phyloP scores from a whole-genome alignment of 2,113 vertebrate genomes.

The Bungarus multicinctus region DNA sequence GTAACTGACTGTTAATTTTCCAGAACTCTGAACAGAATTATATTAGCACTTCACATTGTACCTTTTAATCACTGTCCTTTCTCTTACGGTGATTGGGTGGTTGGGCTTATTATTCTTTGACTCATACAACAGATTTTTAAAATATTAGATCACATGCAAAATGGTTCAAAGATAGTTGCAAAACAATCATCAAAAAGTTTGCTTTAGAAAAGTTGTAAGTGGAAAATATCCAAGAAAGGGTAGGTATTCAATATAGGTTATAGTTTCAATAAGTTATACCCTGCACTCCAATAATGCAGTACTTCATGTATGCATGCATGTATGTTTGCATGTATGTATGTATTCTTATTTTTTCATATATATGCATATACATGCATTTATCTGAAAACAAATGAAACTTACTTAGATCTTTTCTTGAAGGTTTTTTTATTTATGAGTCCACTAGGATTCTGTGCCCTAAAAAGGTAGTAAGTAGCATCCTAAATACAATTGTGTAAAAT shows the following conservation, averaged over 20 bases:
- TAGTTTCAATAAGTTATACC: neutral
- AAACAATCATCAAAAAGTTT: neutral
- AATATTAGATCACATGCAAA: neutral
- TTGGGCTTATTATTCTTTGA: neutral
- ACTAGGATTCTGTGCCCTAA: neutral
- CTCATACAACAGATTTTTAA: neutral
- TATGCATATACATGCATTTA: neutral
- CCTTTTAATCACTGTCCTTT: neutral
- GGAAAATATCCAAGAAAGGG: neutral
- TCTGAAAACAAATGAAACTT: neutral
- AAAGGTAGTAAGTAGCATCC: neutral
- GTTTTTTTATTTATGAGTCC: neutral
- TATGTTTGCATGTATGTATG: neutral
- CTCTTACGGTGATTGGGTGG: neutral
- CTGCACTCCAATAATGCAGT: neutral
- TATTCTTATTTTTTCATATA: neutral
- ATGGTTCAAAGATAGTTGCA: conserved; percentile 1
- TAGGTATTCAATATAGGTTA: neutral
- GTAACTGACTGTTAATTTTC: neutral
- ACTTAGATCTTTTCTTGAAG: neutral
- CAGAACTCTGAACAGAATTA: neutral
- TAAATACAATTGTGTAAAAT: neutral
- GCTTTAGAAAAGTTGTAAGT: neutral
- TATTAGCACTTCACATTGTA: neutral
- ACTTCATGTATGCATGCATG: neutral